These are phyloP conservation scores for Acropternis orthonyx DNA, from an alignment of 2,797 vertebrate species.

Conservation along the genomic window DNA sequence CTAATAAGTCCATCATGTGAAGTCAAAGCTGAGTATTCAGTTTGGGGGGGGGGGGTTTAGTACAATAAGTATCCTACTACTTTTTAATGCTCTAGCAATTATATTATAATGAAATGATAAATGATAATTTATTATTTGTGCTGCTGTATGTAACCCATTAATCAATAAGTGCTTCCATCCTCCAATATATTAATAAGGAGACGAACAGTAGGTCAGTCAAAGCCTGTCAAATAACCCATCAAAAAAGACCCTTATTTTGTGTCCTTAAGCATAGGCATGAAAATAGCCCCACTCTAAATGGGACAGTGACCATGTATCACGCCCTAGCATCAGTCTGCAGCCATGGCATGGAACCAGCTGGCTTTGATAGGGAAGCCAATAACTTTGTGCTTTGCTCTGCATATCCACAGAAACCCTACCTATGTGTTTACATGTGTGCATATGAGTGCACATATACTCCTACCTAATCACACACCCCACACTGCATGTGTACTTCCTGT, in stretches of 20 bases:
- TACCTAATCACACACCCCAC: not conserved
- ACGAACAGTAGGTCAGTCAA: not conserved
- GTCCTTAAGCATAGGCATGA: not conserved
- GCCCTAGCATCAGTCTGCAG: not conserved
- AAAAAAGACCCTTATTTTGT: not conserved
- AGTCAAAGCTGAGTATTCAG: not conserved
- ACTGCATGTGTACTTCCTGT: fast-evolving
- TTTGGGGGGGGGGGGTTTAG: no score
- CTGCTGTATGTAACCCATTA: not conserved
- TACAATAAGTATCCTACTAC: not conserved
- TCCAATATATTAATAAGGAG: not conserved
- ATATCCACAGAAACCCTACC: not conserved
- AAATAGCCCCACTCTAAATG: not conserved
- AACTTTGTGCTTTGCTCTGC: not conserved
- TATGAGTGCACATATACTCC: not conserved
- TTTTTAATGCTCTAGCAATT: not conserved
- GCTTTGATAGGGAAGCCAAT: not conserved
- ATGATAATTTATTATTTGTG: not conserved
- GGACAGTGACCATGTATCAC: not conserved
- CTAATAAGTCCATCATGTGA: not conserved
- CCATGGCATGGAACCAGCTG: not conserved
- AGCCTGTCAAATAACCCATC: not conserved
- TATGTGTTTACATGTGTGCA: not conserved
- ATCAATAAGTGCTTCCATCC: not conserved
- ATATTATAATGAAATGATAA: not conserved